These are phyloP conservation scores for Chrysopilus asiliformis DNA, from an alignment of 2,888 invertebrate genomes.

Conservation along the genomic window DNA sequence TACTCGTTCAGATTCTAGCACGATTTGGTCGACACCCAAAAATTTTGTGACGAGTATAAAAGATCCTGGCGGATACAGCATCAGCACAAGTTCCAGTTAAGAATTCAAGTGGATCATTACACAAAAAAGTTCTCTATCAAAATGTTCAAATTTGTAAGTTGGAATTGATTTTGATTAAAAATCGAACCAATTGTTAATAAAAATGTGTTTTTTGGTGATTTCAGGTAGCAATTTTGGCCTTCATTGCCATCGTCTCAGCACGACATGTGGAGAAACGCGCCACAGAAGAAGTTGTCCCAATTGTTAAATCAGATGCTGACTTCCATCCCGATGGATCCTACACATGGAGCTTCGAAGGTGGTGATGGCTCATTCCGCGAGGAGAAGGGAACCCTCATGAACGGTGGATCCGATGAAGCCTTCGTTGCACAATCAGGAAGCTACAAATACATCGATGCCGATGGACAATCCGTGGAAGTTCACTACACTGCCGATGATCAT, in stretches of 20 bases:
- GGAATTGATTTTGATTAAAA: background rate
- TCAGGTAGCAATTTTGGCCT: constrained; percentile 12
- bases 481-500: constrained; percentile 29
- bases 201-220: constrained; percentile 1
- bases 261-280: constrained; percentile 19
- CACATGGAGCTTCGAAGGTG: constrained; percentile 25
- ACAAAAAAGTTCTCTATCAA: background rate
- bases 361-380: constrained; percentile 27
- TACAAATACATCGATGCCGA: constrained; percentile 29
- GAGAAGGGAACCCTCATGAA: constrained; percentile 28
- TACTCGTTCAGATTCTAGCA: no score
- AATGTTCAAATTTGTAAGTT: constrained; percentile 9
- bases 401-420: constrained; percentile 23
- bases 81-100: constrained; percentile 1
- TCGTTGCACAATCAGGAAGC: constrained; percentile 26
- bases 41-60: no score
- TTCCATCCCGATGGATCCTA: constrained; percentile 29
- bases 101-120: constrained; percentile 4
- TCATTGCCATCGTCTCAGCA: constrained; percentile 20
- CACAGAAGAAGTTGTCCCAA: constrained; percentile 16
- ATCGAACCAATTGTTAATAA: background rate
- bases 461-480: constrained; percentile 28
- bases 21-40: no score
- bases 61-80: constrained; percentile 5
- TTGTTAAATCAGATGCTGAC: constrained; percentile 26